Conservation (phyloP, 1,140 invertebrate genomes). For the Aleiodes sp. region DNA sequence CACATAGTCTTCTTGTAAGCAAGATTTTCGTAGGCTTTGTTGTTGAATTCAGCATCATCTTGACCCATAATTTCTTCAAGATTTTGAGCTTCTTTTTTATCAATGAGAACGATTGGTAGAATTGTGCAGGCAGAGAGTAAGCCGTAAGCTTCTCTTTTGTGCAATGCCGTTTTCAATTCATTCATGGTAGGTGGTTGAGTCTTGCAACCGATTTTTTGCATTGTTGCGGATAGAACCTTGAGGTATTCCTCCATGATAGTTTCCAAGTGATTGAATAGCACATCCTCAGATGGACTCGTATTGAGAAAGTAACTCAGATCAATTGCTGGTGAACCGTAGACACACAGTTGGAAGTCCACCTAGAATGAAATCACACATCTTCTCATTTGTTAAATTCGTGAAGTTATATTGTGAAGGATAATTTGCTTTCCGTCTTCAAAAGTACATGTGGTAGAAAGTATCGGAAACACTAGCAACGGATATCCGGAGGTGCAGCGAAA, state of each 20-base stretch:
- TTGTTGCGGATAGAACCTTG: conserved; percentile 46
- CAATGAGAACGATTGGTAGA: conserved; percentile 48
- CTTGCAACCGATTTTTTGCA: conserved; percentile 56
- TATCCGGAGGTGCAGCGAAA: too few species aligned
- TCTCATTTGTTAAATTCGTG: not conserved
- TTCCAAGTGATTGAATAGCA: conserved; percentile 50
- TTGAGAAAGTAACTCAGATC: conserved; percentile 68
- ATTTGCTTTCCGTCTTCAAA: too few species aligned
- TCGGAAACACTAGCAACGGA: too few species aligned
- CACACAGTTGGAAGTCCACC: conserved; percentile 68
- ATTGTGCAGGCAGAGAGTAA: conserved; percentile 45
- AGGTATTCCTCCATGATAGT: conserved; percentile 60
- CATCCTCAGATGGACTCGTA: conserved; percentile 55
- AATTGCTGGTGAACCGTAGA: conserved; percentile 62
- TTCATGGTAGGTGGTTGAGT: conserved; percentile 58
- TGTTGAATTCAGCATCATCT: conserved; percentile 26
- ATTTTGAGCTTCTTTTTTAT: conserved; percentile 42
- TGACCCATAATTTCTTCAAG: conserved; percentile 46
- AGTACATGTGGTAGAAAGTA: too few species aligned
- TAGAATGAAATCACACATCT: conserved; percentile 48
- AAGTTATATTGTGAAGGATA: too few species aligned
- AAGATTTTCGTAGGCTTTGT: conserved; percentile 32
- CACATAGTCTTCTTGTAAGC: conserved; percentile 39
- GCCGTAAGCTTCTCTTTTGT: conserved; percentile 47
- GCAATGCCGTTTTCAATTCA: conserved; percentile 51